Percentiles rank a stretch among this genome's conserved stretches.
Conservation (phyloP, 2,888 invertebrate genomes). For the Linyphia triangularis region DNA sequence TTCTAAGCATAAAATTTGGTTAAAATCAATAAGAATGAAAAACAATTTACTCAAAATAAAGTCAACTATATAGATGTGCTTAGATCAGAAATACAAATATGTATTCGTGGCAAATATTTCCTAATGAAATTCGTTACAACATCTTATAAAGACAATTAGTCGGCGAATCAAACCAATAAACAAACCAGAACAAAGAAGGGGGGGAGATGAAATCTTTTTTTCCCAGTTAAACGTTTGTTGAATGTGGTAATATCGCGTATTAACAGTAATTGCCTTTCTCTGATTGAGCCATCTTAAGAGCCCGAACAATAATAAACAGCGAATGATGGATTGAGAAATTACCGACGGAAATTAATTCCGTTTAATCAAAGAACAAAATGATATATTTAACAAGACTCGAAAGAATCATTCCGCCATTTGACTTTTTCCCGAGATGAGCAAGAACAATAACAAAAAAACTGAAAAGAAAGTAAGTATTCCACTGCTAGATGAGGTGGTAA, state of each 20-base stretch:
- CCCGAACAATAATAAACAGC: constrained; percentile 53
- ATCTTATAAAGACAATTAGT: no score
- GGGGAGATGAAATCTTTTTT: no score
- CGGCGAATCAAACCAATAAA: no score
- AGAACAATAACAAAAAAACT: neutral
- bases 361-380: constrained; percentile 57
- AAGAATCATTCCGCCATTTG: constrained; percentile 15
- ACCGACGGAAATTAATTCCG: constrained; percentile 63
- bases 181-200: no score
- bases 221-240: constrained; percentile 65
- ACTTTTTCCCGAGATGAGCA: neutral
- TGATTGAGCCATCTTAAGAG: constrained; percentile 50
- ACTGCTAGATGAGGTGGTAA: neutral
- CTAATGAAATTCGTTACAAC: no score
- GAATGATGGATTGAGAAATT: constrained; percentile 56
- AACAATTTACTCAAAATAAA: no score
- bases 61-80: no score
- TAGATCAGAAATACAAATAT: no score
- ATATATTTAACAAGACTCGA: constrained; percentile 34
- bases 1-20: no score
- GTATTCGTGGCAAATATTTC: no score
- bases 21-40: no score
- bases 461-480: constrained; percentile 31
- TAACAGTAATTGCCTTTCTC: constrained; percentile 57
- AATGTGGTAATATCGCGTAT: constrained; percentile 56